These are phyloP conservation scores for Enteromius treurensis DNA, from an alignment of 2,797 vertebrate genomes.

Conservation along the genomic window DNA sequence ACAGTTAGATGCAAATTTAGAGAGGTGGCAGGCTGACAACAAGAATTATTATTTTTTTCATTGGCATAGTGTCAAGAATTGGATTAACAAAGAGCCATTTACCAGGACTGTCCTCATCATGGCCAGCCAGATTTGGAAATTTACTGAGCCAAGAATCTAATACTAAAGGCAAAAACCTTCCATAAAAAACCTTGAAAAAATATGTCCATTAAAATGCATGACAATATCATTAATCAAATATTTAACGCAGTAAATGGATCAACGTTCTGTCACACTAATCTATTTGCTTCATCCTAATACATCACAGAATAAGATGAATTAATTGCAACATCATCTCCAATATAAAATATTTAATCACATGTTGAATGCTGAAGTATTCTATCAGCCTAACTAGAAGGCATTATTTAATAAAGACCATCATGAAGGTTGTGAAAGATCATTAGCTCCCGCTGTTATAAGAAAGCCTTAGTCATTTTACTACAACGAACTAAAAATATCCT, in stretches of 20 bases:
- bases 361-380: conserved; percentile 29
- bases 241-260: background rate
- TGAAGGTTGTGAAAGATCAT: conserved; percentile 29
- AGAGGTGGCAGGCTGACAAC: conserved; percentile 61
- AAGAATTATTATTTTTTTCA: conserved; percentile 58
- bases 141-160: background rate
- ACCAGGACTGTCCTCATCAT: conserved; percentile 35
- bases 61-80: conserved; percentile 50
- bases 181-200: conserved; percentile 1
- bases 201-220: background rate
- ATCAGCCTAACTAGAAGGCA: conserved; percentile 7
- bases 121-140: conserved; percentile 12
- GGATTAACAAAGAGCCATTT: conserved; percentile 54
- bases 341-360: conserved; percentile 31
- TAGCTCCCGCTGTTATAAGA: conserved; percentile 7
- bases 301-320: conserved; percentile 28
- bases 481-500: conserved; percentile 8
- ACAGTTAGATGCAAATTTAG: conserved; percentile 59
- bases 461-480: conserved; percentile 31
- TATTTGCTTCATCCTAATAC: conserved; percentile 1
- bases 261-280: conserved; percentile 8
- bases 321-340: background rate
- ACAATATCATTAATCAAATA: conserved; percentile 40
- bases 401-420: conserved; percentile 33
- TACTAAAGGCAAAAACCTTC: background rate